phyloP scores from a whole-genome alignment of 2,113 vertebrate genomes.

The Electrona antarctica region DNA sequence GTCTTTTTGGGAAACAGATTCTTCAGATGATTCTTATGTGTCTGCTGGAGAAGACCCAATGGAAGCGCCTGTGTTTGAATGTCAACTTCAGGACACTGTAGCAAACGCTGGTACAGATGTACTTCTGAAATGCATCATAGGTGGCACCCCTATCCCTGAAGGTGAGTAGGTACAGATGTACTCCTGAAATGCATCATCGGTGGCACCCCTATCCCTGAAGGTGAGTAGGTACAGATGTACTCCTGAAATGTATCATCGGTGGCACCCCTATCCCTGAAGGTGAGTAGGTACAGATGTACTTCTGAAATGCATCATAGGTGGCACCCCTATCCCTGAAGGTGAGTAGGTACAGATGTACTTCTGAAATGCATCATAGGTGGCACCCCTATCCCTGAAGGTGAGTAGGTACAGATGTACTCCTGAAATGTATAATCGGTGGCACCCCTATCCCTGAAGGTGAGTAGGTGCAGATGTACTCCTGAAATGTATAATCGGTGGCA shows the following conservation, averaged over 20 bases:
- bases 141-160: conserved; percentile 89
- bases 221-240: no score
- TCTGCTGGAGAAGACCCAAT: conserved; percentile 94
- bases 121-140: conserved; percentile 90
- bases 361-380: conserved; percentile 92
- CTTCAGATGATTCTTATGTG: conserved; percentile 95
- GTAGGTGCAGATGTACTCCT: conserved; percentile 87
- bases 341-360: conserved; percentile 83
- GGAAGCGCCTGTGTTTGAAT: conserved; percentile 95
- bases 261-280: not conserved
- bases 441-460: not conserved
- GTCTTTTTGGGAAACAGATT: conserved; percentile 80
- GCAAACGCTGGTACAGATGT: conserved; percentile 85
- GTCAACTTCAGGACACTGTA: conserved; percentile 84
- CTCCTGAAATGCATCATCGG: no score
- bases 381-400: not conserved
- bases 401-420: conserved; percentile 83
- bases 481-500: conserved; percentile 91
- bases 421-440: conserved; percentile 91
- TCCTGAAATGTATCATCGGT: no score
- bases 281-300: conserved; percentile 83
- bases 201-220: not conserved
- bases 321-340: conserved; percentile 25
- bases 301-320: conserved; percentile 90
- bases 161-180: conserved; percentile 81